phyloP scores from a whole-genome alignment of 2,888 invertebrate genomes.

The Pachydiplax longipennis region DNA sequence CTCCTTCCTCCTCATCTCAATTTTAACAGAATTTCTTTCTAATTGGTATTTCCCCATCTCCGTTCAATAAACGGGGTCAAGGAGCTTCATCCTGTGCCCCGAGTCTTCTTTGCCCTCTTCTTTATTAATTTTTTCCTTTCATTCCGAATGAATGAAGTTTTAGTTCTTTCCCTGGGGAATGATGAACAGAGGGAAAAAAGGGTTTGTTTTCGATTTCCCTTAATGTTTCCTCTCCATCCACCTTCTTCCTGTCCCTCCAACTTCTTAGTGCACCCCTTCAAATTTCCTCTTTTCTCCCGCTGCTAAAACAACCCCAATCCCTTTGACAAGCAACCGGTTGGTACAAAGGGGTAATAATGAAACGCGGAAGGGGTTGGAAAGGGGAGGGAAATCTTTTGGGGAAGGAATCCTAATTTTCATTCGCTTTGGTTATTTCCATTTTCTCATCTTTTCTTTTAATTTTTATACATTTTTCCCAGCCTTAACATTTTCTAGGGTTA shows the following conservation, averaged over 20 bases:
- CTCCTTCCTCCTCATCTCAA: background rate
- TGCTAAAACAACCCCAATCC: background rate
- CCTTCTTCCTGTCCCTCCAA: background rate
- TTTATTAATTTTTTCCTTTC: slow-evolving; percentile 37
- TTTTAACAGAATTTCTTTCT: background rate
- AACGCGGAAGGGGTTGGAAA: background rate
- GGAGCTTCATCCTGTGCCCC: background rate
- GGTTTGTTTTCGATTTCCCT: slow-evolving; percentile 2
- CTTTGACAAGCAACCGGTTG: background rate
- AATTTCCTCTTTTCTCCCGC: slow-evolving; percentile 2
- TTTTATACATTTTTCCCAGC: background rate
- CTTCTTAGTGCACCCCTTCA: background rate
- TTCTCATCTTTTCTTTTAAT: background rate
- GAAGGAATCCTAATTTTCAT: background rate
- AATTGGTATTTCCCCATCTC: slow-evolving; percentile 21
- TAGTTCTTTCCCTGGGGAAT: background rate
- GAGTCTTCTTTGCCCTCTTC: background rate
- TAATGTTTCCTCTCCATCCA: background rate
- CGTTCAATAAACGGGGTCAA: slow-evolving; percentile 26
- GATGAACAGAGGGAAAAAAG: background rate
- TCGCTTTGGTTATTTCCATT: background rate
- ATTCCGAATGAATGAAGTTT: slow-evolving; percentile 38
- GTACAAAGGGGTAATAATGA: slow-evolving; percentile 29
- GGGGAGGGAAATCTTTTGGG: background rate
- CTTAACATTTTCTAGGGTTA: background rate